Percentiles rank a stretch among this genome's conserved stretches.
These are phyloP conservation scores for Eristalinus sepulchralis DNA, from an alignment of 2,888 invertebrate genomes.

Conservation along the genomic window DNA sequence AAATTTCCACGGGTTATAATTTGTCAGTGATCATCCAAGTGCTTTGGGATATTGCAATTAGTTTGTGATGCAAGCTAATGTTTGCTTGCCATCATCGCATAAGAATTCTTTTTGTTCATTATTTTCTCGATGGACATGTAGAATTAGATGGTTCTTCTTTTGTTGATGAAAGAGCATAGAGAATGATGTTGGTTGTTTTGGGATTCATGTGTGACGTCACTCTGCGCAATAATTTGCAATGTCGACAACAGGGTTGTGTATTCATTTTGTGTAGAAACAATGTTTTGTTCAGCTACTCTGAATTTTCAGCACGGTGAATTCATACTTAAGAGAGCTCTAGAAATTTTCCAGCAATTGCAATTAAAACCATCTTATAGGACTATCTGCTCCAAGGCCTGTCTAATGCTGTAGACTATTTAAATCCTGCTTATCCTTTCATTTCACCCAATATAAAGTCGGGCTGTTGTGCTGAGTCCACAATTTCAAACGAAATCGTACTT, in stretches of 20 bases:
- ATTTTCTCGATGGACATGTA: background rate
- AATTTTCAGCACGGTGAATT: too few species aligned
- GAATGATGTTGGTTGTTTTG: background rate
- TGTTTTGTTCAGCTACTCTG: background rate
- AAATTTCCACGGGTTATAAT: background rate
- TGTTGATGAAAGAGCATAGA: background rate
- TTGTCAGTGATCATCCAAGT: background rate
- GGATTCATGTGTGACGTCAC: background rate
- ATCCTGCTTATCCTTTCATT: too few species aligned
- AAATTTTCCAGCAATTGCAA: too few species aligned
- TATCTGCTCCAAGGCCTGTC: too few species aligned
- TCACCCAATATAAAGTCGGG: too few species aligned
- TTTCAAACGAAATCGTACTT: too few species aligned
- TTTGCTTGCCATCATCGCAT: background rate
- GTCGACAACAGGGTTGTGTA: background rate
- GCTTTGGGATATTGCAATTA: background rate
- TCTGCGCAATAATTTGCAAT: background rate
- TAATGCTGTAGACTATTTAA: too few species aligned
- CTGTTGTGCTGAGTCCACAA: too few species aligned
- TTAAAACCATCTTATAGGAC: too few species aligned
- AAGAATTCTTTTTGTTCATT: background rate
- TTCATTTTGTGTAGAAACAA: background rate
- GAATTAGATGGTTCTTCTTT: background rate
- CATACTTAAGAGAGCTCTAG: too few species aligned
- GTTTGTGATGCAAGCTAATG: background rate